Conservation (phyloP, 1,140 invertebrate genomes). For the Steinernema khuongi region DNA sequence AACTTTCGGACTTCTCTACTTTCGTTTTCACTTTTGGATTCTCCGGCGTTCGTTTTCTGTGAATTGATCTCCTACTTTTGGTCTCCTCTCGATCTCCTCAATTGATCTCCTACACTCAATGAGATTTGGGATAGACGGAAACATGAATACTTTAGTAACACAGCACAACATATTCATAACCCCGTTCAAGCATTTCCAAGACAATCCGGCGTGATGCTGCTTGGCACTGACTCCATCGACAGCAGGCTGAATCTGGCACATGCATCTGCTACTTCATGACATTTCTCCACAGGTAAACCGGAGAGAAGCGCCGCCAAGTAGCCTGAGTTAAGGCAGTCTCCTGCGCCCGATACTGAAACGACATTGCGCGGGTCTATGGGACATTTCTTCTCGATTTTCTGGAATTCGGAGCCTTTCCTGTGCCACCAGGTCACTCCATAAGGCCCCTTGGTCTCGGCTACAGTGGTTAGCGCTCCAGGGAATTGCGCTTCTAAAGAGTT, state of each 20-base stretch:
- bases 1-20: too few relatives aligned
- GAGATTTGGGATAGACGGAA: too few relatives aligned
- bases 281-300: not conserved
- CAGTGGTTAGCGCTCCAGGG: not conserved
- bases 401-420: not conserved
- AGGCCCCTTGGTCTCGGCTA: not conserved
- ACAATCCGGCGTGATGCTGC: not conserved
- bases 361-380: constrained; percentile 28
- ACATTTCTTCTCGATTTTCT: constrained; percentile 19
- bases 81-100: too few relatives aligned
- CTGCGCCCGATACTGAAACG: constrained; percentile 49
- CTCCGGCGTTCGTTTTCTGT: too few relatives aligned
- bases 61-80: too few relatives aligned
- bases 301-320: not conserved
- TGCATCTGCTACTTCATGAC: not conserved
- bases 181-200: not conserved
- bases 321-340: constrained; percentile 33
- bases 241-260: not conserved
- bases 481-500: not conserved
- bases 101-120: not conserved
- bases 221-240: not conserved
- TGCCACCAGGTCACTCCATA: not conserved
- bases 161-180: not conserved
- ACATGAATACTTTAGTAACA: too few relatives aligned
- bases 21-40: too few relatives aligned